Evolutionary conservation across 2,888 invertebrate species (phyloP), one percentile per base, ranked within the genome.

Genomic region (Zygaena filipendulae): DNA sequence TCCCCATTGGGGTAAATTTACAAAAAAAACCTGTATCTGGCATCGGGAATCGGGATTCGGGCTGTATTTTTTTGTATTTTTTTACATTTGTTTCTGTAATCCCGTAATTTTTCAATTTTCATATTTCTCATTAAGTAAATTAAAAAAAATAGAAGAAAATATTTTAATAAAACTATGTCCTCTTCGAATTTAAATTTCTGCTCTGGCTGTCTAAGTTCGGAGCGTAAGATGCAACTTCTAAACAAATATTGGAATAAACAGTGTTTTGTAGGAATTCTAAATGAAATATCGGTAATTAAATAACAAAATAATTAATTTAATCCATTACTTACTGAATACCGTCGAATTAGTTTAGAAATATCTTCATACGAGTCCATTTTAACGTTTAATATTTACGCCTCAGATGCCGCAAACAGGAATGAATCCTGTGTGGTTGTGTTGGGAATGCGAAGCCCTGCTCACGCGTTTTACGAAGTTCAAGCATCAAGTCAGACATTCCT

Each of bases 361-460:
- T n/a, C n/a, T n/a, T n/a, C n/a, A n/a, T n/a, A n/a, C n/a, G n/a
- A n/a, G n/a, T n/a, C n/a, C n/a, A n/a, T n/a, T n/a, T n/a, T n/a
- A n/a, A n/a, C n/a, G n/a, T n/a, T n/a, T n/a, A n/a, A n/a, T n/a
- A n/a, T n/a, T n/a, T n/a, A n/a, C n/a, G n/a, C n/a, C n/a, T n/a
- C n/a, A n/a, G n/a, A n/a, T n/a, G n/a, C n/a, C n/a, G n/a, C n/a
- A n/a, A n/a, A n/a, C n/a, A n/a, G n/a, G n/a, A n/a, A n/a, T n/a
- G n/a, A n/a, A n/a, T 2, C 36, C 45, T 0, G n/a, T 64, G 1
- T 44, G 36, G 19, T 19, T 75, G 1, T 77, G 77, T 27, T 74
- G 66, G 59, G 69, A 71, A 32, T 77, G 77, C 27, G 42, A 53
- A 0, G 61, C 62, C 0, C 34, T 49, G 1, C 28, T 72, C 0